phyloP scores from a whole-genome alignment of 2,888 invertebrate species.

The Drosophila meridionalis region DNA sequence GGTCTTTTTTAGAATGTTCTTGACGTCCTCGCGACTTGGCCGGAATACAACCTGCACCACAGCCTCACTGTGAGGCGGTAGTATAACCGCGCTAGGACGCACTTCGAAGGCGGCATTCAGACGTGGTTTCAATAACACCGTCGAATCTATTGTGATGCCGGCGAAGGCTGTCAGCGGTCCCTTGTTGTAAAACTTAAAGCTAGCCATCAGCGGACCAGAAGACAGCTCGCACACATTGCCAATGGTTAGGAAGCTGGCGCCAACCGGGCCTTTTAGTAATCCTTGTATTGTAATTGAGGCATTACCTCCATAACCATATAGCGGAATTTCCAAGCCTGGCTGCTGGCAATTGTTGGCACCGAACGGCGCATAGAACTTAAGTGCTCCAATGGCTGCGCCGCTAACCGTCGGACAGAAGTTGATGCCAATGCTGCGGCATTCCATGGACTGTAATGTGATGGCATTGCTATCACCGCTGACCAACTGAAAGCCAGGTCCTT shows the following conservation, averaged over 20 bases:
- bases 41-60: slow-evolving; percentile 85
- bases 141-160: slow-evolving; percentile 78
- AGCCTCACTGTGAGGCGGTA: slow-evolving; percentile 84
- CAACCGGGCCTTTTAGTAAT: slow-evolving; percentile 86
- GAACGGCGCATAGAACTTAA: slow-evolving; percentile 86
- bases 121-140: slow-evolving; percentile 79
- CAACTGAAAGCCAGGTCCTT: slow-evolving; percentile 86
- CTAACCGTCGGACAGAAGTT: slow-evolving; percentile 86
- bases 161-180: slow-evolving; percentile 87
- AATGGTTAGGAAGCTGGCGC: slow-evolving; percentile 87
- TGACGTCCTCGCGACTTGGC: slow-evolving; percentile 86
- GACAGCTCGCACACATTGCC: slow-evolving; percentile 86
- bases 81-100: slow-evolving; percentile 84
- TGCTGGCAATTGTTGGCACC: slow-evolving; percentile 70
- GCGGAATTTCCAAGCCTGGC: slow-evolving; percentile 78
- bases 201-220: slow-evolving; percentile 83
- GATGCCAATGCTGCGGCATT: slow-evolving; percentile 86
- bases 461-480: slow-evolving; percentile 81
- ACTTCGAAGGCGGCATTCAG: slow-evolving; percentile 82
- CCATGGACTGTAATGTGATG: slow-evolving; percentile 86
- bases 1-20: slow-evolving; percentile 82
- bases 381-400: slow-evolving; percentile 86
- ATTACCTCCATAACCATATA: slow-evolving; percentile 88
- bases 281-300: slow-evolving; percentile 86
- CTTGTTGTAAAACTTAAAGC: slow-evolving; percentile 86